Conservation (phyloP, 2,797 vertebrate species). For the Champsocephalus gunnari region DNA sequence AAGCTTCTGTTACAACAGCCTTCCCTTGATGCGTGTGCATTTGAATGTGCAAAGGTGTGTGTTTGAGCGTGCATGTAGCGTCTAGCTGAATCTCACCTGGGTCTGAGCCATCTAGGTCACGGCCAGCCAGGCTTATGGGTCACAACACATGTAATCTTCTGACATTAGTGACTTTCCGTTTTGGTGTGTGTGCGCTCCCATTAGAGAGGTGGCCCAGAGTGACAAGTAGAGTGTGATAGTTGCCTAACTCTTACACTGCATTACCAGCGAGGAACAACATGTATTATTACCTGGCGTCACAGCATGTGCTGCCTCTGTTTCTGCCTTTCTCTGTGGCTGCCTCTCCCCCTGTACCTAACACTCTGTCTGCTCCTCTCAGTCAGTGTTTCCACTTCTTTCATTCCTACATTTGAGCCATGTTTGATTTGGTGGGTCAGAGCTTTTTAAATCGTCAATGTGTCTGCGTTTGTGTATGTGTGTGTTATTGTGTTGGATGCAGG, state of each 20-base stretch:
- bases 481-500: conserved; percentile 72
- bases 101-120: conserved; percentile 70
- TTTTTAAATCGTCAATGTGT: conserved; percentile 38
- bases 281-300: conserved; percentile 37
- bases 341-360: background rate
- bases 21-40: conserved; percentile 15
- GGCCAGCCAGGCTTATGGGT: conserved; percentile 54
- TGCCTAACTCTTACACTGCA: conserved; percentile 44
- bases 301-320: conserved; percentile 37
- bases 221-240: conserved; percentile 55
- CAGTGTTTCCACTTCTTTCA: conserved; percentile 34
- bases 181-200: conserved; percentile 25
- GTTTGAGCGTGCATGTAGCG: conserved; percentile 37
- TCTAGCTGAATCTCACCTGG: conserved; percentile 69
- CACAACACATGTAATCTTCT: conserved; percentile 57
- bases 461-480: conserved; percentile 29
- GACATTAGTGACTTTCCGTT: conserved; percentile 52
- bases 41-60: conserved; percentile 38
- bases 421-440: conserved; percentile 52
- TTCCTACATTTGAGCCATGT: conserved; percentile 44
- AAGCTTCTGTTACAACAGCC: conserved; percentile 21
- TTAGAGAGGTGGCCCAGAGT: conserved; percentile 43
- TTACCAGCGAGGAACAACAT: conserved; percentile 21
- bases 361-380: conserved; percentile 20
- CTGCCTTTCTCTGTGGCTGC: conserved; percentile 41